A percentile compares a stretch with the other conserved stretches of the same genome.
phyloP scores from a whole-genome alignment of 2,797 vertebrate species.

The Rhinella marina region DNA sequence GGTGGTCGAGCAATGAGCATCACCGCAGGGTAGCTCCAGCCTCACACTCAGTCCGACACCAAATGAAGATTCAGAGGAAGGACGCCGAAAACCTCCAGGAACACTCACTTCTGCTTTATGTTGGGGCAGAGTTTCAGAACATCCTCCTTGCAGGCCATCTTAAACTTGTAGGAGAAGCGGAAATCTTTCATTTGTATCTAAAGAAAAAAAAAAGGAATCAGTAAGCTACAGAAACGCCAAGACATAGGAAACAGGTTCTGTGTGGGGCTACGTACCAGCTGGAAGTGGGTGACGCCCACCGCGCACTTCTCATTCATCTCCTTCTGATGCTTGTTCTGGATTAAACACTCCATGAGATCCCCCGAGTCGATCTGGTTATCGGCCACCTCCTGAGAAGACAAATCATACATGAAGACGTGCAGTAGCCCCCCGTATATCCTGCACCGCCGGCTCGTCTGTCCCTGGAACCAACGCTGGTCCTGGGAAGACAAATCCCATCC shows the following conservation, averaged over 20 bases:
- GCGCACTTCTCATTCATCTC: constrained; percentile 96
- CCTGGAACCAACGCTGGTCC: too few relatives aligned
- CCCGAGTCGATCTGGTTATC: constrained; percentile 96
- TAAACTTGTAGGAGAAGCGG: constrained; percentile 97
- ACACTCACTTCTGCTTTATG: constrained; percentile 95
- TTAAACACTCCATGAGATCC: constrained; percentile 95
- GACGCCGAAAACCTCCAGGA: background rate
- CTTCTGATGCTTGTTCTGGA: constrained; percentile 96
- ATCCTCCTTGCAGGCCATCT: constrained; percentile 98
- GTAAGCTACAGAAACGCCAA: background rate
- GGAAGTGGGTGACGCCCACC: constrained; percentile 94
- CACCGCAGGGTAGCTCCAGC: too few relatives aligned
- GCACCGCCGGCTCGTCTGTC: too few relatives aligned
- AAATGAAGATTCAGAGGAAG: background rate
- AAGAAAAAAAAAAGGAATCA: background rate
- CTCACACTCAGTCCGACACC: background rate
- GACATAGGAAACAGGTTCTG: background rate
- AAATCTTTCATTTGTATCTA: constrained; percentile 98
- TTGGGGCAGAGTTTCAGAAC: constrained; percentile 96
- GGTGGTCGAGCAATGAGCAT: too few relatives aligned
- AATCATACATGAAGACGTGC: background rate
- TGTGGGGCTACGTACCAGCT: constrained; percentile 82
- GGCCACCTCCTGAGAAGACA: constrained; percentile 84
- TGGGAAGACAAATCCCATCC: too few relatives aligned
- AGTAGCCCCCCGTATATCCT: background rate